Evolutionary conservation across 2,888 invertebrate species (phyloP).

Genomic region (Trichogramma evanescens): DNA sequence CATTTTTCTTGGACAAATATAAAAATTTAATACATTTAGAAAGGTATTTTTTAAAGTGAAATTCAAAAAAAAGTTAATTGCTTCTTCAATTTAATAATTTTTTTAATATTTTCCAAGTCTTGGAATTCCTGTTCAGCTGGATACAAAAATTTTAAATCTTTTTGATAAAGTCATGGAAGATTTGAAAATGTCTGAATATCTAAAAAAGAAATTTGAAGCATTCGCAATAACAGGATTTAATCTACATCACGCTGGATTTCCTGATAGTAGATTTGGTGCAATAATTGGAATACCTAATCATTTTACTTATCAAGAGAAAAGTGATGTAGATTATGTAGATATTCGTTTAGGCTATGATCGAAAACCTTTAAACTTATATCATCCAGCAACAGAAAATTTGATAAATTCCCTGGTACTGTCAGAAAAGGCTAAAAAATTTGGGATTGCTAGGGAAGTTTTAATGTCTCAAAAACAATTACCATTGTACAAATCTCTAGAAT

Average conservation of each 20-base stretch:
- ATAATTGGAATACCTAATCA: slow-evolving; percentile 69
- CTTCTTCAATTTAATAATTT: neutral
- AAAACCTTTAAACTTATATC: slow-evolving; percentile 59
- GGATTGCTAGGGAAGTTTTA: slow-evolving; percentile 68
- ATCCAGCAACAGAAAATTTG: slow-evolving; percentile 57
- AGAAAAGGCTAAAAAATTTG: slow-evolving; percentile 73
- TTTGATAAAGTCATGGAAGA: slow-evolving; percentile 57
- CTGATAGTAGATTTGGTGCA: slow-evolving; percentile 53
- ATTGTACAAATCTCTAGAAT: slow-evolving; percentile 45
- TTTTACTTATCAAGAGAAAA: slow-evolving; percentile 55
- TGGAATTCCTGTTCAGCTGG: slow-evolving; percentile 54
- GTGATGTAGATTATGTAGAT: slow-evolving; percentile 54
- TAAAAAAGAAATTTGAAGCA: slow-evolving; percentile 53
- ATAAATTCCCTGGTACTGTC: slow-evolving; percentile 64
- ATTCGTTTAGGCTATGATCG: slow-evolving; percentile 53
- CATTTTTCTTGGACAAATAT: slow-evolving; percentile 56
- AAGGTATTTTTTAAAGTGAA: slow-evolving; percentile 47
- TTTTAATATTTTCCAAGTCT: slow-evolving; percentile 45
- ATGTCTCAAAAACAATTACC: slow-evolving; percentile 57
- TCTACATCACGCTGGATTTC: slow-evolving; percentile 61
- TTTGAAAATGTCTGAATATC: slow-evolving; percentile 51
- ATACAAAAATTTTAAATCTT: slow-evolving; percentile 49
- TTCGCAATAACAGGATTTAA: slow-evolving; percentile 72
- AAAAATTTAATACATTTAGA: slow-evolving; percentile 60
- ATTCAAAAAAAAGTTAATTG: neutral